Evolutionary conservation across 2,797 vertebrate species (phyloP), one percentile per base, ranked within the genome.

Genomic region (Spea hammondii): DNA sequence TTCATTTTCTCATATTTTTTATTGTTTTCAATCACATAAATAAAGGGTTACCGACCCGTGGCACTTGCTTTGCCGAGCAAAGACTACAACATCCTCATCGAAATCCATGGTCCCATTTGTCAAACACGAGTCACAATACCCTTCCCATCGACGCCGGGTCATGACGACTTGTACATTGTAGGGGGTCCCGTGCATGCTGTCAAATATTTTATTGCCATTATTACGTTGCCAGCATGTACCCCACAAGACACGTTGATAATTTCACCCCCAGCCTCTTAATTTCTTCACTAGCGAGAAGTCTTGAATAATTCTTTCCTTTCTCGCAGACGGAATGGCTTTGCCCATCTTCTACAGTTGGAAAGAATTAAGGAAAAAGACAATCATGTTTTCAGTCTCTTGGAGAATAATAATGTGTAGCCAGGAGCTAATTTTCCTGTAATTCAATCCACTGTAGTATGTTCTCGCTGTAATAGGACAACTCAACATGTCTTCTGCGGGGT

Each of bases 391-490:
- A 92, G 92, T 92, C 93, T 94, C 92, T 89, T 91, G 94, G 92
- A 92, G 89, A 89, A 92, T 93, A 93, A 96, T 96, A 96, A 96
- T 96, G 92, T 92, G 90, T 84, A 91, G 89, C 92, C 94, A 93
- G 94, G 93, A 95, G 94, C 94, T 96, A 96, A 97, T 96, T 96
- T 95, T 94, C 94, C 91, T 91, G 95, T 95, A 98, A 97, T 93
- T 75, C 87, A 94, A 96, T 92, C 92, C 93, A 89, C 90, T 90
- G 93, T 93, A 94, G 94, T 94, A 92, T 93, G 92, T 96, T 96
- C 96, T 90, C 92, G 92, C 93, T 90, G 93, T 91, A 92, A 87
- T 67, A 95, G 93, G 95, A 94, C 90, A 88, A 83, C 87, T 91
- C 90, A 62, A 83, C 86, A 85, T 87, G 82, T 48, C 88, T 89